phyloP scores from a whole-genome alignment of 2,797 vertebrate genomes.

The Pyrocephalus nanus region DNA sequence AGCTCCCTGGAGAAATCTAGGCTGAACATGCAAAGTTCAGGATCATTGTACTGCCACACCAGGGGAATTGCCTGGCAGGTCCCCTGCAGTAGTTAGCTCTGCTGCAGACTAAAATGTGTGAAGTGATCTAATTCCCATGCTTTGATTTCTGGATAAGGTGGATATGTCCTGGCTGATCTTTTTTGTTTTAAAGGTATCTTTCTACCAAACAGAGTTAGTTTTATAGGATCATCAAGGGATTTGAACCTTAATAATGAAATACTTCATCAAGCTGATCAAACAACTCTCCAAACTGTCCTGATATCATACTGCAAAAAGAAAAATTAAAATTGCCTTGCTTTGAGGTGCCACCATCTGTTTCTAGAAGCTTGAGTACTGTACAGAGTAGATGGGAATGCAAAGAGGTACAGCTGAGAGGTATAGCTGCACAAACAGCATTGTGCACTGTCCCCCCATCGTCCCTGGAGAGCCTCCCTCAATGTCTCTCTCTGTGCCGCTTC shows the following conservation, averaged over 20 bases:
- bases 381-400: not conserved
- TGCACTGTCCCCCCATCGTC: not conserved
- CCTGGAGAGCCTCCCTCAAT: not conserved
- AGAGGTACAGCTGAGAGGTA: not conserved
- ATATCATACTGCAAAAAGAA: not conserved
- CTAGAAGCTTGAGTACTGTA: not conserved
- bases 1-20: not conserved
- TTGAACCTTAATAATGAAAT: not conserved
- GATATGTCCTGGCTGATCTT: not conserved
- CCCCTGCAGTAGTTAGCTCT: not conserved
- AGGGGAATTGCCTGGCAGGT: not conserved
- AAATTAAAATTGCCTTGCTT: not conserved
- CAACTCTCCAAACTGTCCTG: not conserved
- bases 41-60: not conserved
- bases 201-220: not conserved
- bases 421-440: not conserved
- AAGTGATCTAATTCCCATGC: not conserved
- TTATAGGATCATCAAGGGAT: not conserved
- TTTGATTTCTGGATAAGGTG: not conserved
- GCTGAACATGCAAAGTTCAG: not conserved
- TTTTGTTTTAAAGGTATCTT: not conserved
- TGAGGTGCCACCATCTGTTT: conserved; percentile 13
- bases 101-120: not conserved
- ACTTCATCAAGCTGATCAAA: not conserved
- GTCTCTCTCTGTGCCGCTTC: not conserved